phyloP scores from a whole-genome alignment of 2,888 invertebrate species.

The Drosophila fulvimacula region DNA sequence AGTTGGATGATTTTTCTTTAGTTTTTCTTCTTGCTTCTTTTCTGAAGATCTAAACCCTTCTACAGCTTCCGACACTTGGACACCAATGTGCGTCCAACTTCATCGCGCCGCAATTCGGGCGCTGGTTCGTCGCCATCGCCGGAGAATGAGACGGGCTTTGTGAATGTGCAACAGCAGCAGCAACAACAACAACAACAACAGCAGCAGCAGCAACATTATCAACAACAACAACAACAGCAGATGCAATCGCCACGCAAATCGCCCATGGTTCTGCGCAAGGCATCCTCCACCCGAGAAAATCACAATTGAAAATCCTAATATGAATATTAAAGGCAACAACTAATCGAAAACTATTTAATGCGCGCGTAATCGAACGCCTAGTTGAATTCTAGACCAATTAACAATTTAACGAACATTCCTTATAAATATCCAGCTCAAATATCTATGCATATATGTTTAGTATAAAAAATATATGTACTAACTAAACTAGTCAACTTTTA shows the following conservation, averaged over 20 bases:
- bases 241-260: slow-evolving; percentile 85
- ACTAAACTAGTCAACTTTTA: slow-evolving; percentile 12
- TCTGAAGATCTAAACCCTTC: not conserved
- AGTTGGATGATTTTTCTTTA: slow-evolving; percentile 15
- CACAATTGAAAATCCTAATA: slow-evolving; percentile 45
- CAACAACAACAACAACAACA: slow-evolving; percentile 22
- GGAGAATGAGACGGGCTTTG: slow-evolving; percentile 82
- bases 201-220: slow-evolving; percentile 29
- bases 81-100: slow-evolving; percentile 92
- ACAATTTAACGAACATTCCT: slow-evolving; percentile 34
- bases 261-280: slow-evolving; percentile 84
- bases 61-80: slow-evolving; percentile 93
- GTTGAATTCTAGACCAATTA: slow-evolving; percentile 73
- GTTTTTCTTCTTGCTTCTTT: not conserved
- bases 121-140: slow-evolving; percentile 89
- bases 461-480: not conserved
- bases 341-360: slow-evolving; percentile 27
- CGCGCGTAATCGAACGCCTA: slow-evolving; percentile 41
- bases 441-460: slow-evolving; percentile 1
- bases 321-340: not conserved
- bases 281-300: slow-evolving; percentile 77
- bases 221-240: slow-evolving; percentile 33
- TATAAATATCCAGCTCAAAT: slow-evolving; percentile 22
- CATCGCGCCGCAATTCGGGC: slow-evolving; percentile 87
- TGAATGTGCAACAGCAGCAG: slow-evolving; percentile 77